A percentile compares a stretch with the other conserved stretches of the same genome.
Conservation (phyloP, 2,113 vertebrate species). For the Alexandromys fortis region DNA sequence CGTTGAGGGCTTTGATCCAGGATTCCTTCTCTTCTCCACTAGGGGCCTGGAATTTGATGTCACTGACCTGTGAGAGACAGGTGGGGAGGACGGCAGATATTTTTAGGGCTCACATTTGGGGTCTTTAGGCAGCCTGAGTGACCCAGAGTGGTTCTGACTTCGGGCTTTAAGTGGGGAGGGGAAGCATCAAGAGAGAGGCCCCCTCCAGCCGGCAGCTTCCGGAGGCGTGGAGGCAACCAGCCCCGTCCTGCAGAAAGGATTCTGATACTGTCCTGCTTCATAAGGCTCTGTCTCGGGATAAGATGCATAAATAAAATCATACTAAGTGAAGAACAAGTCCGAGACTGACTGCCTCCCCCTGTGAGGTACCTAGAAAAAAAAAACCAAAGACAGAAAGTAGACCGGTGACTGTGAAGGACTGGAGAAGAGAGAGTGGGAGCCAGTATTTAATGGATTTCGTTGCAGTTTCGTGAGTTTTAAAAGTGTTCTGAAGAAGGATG, state of each 20-base stretch:
- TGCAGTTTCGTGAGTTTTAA: neutral
- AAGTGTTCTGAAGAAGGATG: neutral
- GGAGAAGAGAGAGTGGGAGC: neutral
- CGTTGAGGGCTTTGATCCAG: conserved; percentile 95
- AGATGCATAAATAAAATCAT: neutral
- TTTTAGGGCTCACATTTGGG: neutral
- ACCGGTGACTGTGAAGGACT: neutral
- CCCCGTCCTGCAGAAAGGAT: neutral
- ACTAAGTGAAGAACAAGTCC: neutral
- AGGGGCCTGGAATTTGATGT: conserved; percentile 93
- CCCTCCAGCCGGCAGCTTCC: neutral
- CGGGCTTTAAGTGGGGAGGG: neutral
- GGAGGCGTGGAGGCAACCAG: neutral
- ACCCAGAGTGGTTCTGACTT: neutral
- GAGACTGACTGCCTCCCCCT: neutral
- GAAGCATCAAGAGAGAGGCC: neutral
- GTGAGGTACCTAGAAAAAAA: neutral
- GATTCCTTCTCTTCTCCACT: conserved; percentile 93
- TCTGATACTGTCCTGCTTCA: neutral
- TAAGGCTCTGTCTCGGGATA: neutral
- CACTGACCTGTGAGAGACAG: conserved; percentile 88
- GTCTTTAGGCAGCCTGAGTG: conserved; percentile 33
- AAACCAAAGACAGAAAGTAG: neutral
- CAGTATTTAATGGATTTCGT: neutral
- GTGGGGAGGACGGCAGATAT: neutral